A percentile compares a stretch with the other conserved stretches of the same genome.
Evolutionary conservation across 2,797 vertebrate genomes (phyloP).

Genomic region (Eidolon dupreanum): DNA sequence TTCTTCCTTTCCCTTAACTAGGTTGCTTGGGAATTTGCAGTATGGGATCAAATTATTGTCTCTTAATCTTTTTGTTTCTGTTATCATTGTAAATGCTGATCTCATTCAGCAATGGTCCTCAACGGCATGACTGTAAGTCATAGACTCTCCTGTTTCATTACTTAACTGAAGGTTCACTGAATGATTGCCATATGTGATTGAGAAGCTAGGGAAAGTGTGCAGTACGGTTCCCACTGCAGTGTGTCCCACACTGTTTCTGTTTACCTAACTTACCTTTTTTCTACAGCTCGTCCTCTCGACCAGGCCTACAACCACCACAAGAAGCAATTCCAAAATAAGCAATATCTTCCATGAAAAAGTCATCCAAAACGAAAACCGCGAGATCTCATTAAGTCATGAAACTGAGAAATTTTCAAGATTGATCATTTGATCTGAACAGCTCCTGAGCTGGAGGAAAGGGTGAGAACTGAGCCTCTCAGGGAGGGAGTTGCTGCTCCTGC

Average conservation of each 20-base stretch:
- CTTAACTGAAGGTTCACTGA: neutral
- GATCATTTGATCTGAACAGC: neutral
- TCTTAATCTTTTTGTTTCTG: neutral
- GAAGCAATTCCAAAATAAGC: neutral
- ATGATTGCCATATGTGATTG: neutral
- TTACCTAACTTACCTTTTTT: constrained; percentile 21
- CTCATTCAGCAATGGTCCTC: neutral
- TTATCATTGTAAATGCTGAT: neutral
- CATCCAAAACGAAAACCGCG: constrained; percentile 44
- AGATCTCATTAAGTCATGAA: neutral
- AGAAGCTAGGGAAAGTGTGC: neutral
- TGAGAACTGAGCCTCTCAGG: neutral
- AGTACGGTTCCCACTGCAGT: neutral
- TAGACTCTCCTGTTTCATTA: neutral
- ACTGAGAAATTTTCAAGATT: neutral
- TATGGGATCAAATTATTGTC: neutral
- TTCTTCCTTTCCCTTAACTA: neutral
- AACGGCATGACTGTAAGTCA: neutral
- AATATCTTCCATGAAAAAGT: neutral
- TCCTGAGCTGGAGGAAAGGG: neutral
- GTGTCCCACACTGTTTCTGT: neutral
- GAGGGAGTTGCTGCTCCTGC: neutral
- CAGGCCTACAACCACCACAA: neutral
- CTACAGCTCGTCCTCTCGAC: neutral
- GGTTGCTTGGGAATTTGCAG: neutral